Base-by-base conservation (phyloP, 1,140 invertebrate species). In the Pectinophora gossypiella region DNA sequence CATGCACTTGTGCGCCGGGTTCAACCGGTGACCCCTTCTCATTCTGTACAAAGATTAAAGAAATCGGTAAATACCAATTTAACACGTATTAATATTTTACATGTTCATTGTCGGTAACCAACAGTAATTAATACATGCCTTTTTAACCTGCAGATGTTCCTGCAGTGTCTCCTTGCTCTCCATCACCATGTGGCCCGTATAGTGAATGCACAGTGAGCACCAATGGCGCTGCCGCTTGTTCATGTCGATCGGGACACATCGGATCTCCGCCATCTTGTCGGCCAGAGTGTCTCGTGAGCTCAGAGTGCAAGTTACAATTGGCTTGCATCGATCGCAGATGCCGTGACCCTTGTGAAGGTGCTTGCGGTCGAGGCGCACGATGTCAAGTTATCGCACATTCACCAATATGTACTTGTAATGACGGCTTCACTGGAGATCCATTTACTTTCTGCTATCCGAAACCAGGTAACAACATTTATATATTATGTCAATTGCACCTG, bases 351-450 rank as follows among this genome's bases (percentile, higher is more conserved):
- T 94, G 92, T 64, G 88, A 91, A 42, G 94, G 94, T 5, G 91
- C 94, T 12, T 97, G 95, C 70, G 95, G 95, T 3, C 76, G 92
- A 2, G 92, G 93, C 43, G 94, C 95, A 18, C 88, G 92, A 32
- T 97, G 95, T 70, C 92, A 95, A 87, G 94, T 95, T 2, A 92
- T 95, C 27, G 94, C 94, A 63, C 95, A 96, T 66, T 94, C 93
- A 43, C 94, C 94, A 1, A 94, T 94, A 51, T 95, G 95, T 63
- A 94, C 91, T 54, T 95, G 95, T 72, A 84, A 91, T 32, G 90
- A 94, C 42, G 93, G 92, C 16, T 92, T 92, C 68, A 94, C 93
- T 19, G 95, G 95, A 13, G 94, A 96, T 91, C 94, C 95, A 3
- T 95, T 95, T 76, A 91, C 90, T 61, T 90, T 91, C 49, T 96